A percentile compares a stretch with the other conserved stretches of the same genome.
Conservation (phyloP, 2,797 vertebrate species). For the Trichosurus vulpecula region DNA sequence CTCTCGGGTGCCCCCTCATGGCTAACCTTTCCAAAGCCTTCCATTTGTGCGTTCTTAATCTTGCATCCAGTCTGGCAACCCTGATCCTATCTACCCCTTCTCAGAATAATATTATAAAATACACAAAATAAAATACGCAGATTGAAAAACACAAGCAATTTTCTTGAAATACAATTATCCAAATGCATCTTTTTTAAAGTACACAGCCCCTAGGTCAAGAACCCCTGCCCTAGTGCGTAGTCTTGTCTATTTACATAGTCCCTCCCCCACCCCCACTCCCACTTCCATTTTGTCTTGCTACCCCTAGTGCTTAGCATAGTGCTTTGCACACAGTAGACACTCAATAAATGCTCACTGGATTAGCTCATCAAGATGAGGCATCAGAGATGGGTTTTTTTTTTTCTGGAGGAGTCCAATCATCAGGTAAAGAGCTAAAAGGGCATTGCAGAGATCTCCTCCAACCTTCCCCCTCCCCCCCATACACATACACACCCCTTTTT, state of each 20-base stretch:
- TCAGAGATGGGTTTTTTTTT: too few species aligned
- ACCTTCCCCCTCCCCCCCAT: too few species aligned
- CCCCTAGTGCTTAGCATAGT: too few species aligned
- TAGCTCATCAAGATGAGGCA: too few species aligned
- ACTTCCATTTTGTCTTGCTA: too few species aligned
- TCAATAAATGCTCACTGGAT: too few species aligned
- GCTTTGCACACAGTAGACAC: too few species aligned
- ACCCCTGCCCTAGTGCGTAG: background rate
- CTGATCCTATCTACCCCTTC: background rate
- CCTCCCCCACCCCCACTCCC: background rate
- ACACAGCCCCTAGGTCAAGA: background rate
- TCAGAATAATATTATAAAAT: background rate
- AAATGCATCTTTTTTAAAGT: background rate
- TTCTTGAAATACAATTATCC: background rate
- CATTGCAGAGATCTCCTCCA: too few species aligned
- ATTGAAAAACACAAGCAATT: background rate
- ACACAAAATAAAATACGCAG: background rate
- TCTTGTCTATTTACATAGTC: background rate
- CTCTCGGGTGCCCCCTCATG: background rate
- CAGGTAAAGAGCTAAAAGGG: too few species aligned
- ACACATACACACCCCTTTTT: too few species aligned
- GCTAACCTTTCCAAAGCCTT: background rate
- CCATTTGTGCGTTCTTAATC: background rate
- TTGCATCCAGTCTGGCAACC: background rate
- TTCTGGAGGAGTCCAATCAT: too few species aligned